Evolutionary conservation across 2,888 invertebrate species (phyloP).

Genomic region (Bombylius discolor): DNA sequence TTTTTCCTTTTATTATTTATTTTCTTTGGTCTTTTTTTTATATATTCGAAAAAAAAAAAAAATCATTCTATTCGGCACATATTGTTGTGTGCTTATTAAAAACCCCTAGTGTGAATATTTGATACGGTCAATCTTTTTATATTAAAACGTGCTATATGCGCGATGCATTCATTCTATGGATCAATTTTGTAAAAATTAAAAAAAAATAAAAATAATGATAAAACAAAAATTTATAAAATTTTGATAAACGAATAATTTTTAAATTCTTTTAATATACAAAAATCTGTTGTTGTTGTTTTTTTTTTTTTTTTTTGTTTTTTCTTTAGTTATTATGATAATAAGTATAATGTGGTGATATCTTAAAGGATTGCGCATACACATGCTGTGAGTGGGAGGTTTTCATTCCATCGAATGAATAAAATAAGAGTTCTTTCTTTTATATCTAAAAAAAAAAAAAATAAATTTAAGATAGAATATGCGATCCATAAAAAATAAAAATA

Average conservation of each 20-base stretch:
- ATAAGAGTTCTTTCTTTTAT: background rate
- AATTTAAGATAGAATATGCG: background rate
- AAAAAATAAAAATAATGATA: no score
- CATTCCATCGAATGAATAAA: background rate
- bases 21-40: no score
- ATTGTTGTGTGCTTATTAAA: background rate
- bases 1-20: background rate
- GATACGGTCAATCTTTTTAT: background rate
- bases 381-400: background rate
- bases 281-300: no score
- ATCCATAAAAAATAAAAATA: background rate
- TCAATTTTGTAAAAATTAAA: no score
- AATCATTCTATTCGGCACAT: no score
- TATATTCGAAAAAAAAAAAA: background rate
- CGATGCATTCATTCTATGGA: no score
- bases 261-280: background rate
- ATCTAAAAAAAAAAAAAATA: background rate
- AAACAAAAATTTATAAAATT: background rate
- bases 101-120: background rate
- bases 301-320: no score
- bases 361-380: background rate
- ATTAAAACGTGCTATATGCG: no score
- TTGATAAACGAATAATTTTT: background rate
- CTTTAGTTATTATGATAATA: no score
- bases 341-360: background rate